Conservation (phyloP, 2,888 invertebrate species). For the Drepanosiphum platanoidis region DNA sequence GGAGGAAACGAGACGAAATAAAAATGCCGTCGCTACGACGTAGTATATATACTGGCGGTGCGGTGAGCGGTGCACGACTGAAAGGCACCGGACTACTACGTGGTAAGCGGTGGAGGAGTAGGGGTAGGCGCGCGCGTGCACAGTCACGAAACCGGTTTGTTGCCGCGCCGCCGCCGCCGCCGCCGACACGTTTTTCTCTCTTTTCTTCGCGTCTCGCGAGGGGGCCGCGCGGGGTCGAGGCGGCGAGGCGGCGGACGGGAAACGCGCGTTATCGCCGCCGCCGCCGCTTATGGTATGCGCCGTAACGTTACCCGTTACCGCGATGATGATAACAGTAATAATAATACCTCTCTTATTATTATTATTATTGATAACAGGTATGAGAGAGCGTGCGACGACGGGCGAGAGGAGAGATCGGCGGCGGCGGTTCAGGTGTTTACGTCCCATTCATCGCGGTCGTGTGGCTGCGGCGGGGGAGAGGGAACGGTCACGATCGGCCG, state of each 20-base stretch:
- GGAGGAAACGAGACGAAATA: background rate
- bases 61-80: constrained; percentile 55
- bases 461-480: background rate
- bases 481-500: background rate
- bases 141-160: background rate
- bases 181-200: background rate
- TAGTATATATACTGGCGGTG: background rate
- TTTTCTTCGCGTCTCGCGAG: background rate
- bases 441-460: background rate
- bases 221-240: too few species aligned
- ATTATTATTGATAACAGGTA: background rate
- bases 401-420: background rate
- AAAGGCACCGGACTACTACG: constrained; percentile 35
- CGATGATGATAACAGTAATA: background rate
- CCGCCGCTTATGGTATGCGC: background rate
- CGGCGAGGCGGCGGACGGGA: too few species aligned
- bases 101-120: constrained; percentile 21
- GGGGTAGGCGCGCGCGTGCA: background rate
- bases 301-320: too few species aligned
- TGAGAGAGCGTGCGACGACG: too few species aligned
- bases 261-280: background rate
- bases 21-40: background rate
- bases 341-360: too few species aligned
- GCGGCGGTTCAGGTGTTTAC: too few species aligned
- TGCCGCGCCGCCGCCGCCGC: background rate